A percentile compares a stretch with the other conserved stretches of the same genome.
Conservation (phyloP, 2,797 vertebrate species). For the Sparidentex hasta region DNA sequence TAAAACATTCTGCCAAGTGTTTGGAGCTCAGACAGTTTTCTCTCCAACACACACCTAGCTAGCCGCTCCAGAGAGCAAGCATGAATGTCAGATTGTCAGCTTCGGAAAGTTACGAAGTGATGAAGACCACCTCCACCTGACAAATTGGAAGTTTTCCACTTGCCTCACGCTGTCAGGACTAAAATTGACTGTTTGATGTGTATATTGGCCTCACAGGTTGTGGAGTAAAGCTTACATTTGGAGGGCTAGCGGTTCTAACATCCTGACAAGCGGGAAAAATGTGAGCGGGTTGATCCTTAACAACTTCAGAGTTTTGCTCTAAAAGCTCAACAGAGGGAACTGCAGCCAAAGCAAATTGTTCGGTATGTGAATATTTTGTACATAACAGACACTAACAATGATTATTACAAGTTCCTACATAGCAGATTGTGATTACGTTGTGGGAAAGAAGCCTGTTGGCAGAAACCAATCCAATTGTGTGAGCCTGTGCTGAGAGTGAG, state of each 20-base stretch:
- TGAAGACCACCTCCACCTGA: slow-evolving; percentile 33
- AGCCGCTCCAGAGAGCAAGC: slow-evolving; percentile 9
- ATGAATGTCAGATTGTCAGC: slow-evolving; percentile 31
- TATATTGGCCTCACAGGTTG: slow-evolving; percentile 2
- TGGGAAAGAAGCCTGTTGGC: slow-evolving; percentile 32
- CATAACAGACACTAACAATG: slow-evolving; percentile 1
- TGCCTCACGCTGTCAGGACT: neutral
- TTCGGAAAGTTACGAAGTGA: slow-evolving; percentile 34
- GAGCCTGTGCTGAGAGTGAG: slow-evolving; percentile 34
- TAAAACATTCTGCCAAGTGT: neutral
- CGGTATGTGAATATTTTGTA: neutral
- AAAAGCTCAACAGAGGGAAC: neutral
- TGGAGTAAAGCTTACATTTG: neutral
- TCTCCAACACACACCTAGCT: slow-evolving; percentile 24
- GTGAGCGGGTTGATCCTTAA: neutral
- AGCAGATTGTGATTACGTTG: slow-evolving; percentile 28
- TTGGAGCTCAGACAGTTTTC: slow-evolving; percentile 38
- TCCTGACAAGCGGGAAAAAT: slow-evolving; percentile 17
- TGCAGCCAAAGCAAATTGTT: neutral
- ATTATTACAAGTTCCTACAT: slow-evolving; percentile 9
- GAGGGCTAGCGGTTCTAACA: slow-evolving; percentile 23
- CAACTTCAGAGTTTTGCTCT: neutral
- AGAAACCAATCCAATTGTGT: slow-evolving; percentile 36
- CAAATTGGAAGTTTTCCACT: slow-evolving; percentile 7
- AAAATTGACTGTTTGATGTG: slow-evolving; percentile 2